A percentile compares a stretch with the other conserved stretches of the same genome.
These are phyloP conservation scores for Cotesia glomerata DNA, from an alignment of 1,140 invertebrate species.

Conservation along the genomic window DNA sequence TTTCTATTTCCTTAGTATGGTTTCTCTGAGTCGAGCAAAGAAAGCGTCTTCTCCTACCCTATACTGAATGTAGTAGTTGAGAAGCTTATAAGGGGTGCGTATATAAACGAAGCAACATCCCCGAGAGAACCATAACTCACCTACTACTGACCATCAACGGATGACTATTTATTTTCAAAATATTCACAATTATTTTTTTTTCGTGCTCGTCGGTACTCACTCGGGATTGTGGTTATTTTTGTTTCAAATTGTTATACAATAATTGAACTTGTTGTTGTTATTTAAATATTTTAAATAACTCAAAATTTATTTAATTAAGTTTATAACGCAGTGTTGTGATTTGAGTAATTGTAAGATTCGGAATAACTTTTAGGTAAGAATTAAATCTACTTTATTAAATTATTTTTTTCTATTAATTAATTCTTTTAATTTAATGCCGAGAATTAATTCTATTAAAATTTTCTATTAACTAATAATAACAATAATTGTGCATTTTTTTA, in stretches of 20 bases:
- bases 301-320: background rate
- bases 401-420: no score
- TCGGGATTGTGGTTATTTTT: background rate
- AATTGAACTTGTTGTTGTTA: background rate
- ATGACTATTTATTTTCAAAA: background rate
- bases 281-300: background rate
- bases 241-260: background rate
- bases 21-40: conserved; percentile 22
- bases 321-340: background rate
- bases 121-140: conserved; percentile 12
- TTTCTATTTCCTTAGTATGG: background rate
- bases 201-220: background rate
- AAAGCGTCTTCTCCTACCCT: conserved; percentile 24
- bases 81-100: conserved; percentile 40
- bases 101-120: conserved; percentile 42
- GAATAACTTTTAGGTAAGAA: no score
- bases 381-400: no score
- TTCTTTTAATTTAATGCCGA: no score
- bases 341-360: no score
- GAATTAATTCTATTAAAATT: no score
- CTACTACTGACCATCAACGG: conserved; percentile 13
- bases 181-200: no score
- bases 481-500: no score
- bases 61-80: background rate
- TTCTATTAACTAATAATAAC: no score